Percentiles rank a stretch among this genome's conserved stretches.
phyloP scores from a whole-genome alignment of 2,797 vertebrate species.

The Orientallactaga sibirica region DNA sequence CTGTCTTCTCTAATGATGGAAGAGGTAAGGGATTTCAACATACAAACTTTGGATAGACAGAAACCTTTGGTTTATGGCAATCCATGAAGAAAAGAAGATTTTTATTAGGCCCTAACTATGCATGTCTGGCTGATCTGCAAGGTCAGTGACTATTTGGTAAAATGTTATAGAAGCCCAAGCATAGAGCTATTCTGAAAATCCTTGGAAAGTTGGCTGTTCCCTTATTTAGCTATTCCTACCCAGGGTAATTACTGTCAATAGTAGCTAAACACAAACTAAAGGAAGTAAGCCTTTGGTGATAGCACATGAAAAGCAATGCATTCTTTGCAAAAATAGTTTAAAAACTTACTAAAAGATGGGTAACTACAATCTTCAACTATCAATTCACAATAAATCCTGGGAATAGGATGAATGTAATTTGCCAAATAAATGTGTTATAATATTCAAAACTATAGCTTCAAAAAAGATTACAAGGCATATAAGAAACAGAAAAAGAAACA shows the following conservation, averaged over 20 bases:
- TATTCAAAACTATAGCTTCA: too few species aligned
- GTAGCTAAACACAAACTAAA: not conserved
- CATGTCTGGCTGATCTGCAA: not conserved
- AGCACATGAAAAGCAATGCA: too few species aligned
- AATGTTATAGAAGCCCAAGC: not conserved
- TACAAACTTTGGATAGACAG: not conserved
- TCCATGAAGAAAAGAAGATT: not conserved
- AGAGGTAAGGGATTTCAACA: not conserved
- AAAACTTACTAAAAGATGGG: too few species aligned
- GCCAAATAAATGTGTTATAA: too few species aligned
- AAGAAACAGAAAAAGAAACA: too few species aligned
- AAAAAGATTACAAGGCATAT: too few species aligned
- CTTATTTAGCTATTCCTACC: not conserved
- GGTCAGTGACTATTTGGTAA: not conserved
- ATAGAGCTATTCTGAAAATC: not conserved
- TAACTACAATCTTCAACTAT: too few species aligned
- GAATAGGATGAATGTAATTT: too few species aligned
- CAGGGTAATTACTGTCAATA: not conserved
- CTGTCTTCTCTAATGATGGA: not conserved
- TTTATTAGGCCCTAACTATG: not conserved
- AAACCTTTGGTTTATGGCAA: not conserved
- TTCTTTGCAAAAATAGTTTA: too few species aligned
- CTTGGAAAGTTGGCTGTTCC: not conserved
- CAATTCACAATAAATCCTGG: too few species aligned
- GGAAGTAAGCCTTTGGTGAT: too few species aligned